Evolutionary conservation across 2,797 vertebrate genomes (phyloP), one percentile per base, ranked within the genome.

Genomic region (Bradypus variegatus): DNA sequence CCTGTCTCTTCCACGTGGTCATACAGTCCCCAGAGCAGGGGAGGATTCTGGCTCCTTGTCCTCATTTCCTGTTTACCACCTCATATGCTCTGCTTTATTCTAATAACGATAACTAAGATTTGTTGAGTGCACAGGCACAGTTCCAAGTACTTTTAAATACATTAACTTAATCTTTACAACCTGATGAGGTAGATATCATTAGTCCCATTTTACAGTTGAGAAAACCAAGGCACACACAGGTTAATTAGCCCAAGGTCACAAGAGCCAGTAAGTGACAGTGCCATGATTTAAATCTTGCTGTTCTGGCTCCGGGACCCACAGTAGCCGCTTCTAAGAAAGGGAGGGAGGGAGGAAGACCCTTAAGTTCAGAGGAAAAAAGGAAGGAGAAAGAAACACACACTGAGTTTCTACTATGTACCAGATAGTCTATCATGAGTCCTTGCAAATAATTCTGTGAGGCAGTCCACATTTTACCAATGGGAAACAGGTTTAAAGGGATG

Each of bases 221-320:
- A 45, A 96, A 94, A 93, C 36, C 62, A 79, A 62, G 12, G 76
- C 36, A 87, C 62, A 82, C 90, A 81, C 36, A 81, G 53, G 36
- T 69, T 86, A 67, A 48, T 23, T 25, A 67, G 79, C n/a, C 48
- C 50, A 84, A 53, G 50, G 83, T 67, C 62, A 48, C 85, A 65
- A 55, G 0, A 33, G 45, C 41, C 69, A 86, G 8, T 78, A 89
- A 86, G 14, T 45, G n/a, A 90, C 25, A 85, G 27, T 2, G 3
- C 18, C 50, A 77, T 36, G 14, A 73, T 69, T 88, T 79, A 83
- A 79, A 83, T 19, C 27, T 88, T 8, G 10, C 29, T 55, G 8
- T 19, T 76, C 60, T 83, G 41, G 41, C 33, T 89, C 45, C 55
- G 86, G 65, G 62, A 62, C n/a, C 33, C 62, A 84, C 53, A 38